phyloP scores from a whole-genome alignment of 2,797 vertebrate genomes.

The Hydrophis major region DNA sequence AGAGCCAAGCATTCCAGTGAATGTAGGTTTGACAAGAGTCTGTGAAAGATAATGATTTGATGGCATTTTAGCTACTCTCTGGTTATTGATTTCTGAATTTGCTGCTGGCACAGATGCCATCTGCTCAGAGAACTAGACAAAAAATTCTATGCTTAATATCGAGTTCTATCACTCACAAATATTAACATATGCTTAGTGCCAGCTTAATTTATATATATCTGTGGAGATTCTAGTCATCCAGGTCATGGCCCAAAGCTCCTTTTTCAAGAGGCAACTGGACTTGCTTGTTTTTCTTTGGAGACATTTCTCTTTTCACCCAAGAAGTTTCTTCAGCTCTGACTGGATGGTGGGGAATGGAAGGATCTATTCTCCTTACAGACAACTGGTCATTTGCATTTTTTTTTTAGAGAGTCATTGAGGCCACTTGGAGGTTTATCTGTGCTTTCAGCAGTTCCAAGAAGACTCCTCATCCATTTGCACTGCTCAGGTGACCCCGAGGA shows the following conservation, averaged over 20 bases:
- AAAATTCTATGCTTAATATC: background rate
- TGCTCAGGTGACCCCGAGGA: background rate
- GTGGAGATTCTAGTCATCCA: background rate
- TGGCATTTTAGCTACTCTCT: slow-evolving; percentile 51
- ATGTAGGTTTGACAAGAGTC: slow-evolving; percentile 66
- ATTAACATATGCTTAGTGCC: background rate
- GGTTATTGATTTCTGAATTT: slow-evolving; percentile 38
- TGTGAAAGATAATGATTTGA: slow-evolving; percentile 65
- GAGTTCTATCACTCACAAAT: slow-evolving; percentile 1
- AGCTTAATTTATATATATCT: background rate
- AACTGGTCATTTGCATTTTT: background rate
- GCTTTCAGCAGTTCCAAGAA: background rate
- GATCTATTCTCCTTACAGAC: background rate
- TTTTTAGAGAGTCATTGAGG: background rate
- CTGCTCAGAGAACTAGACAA: slow-evolving; percentile 49
- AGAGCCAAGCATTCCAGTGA: slow-evolving; percentile 34
- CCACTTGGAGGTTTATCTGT: background rate
- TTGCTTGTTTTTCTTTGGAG: too few species aligned
- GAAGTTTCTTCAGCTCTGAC: too few species aligned
- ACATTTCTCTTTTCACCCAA: too few species aligned
- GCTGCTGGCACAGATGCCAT: background rate
- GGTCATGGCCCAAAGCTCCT: too few species aligned
- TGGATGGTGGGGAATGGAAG: background rate
- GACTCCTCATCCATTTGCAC: background rate
- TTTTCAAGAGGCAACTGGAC: too few species aligned